Conservation (phyloP, 2,113 vertebrate genomes). For the Hippocampus barbouri region DNA sequence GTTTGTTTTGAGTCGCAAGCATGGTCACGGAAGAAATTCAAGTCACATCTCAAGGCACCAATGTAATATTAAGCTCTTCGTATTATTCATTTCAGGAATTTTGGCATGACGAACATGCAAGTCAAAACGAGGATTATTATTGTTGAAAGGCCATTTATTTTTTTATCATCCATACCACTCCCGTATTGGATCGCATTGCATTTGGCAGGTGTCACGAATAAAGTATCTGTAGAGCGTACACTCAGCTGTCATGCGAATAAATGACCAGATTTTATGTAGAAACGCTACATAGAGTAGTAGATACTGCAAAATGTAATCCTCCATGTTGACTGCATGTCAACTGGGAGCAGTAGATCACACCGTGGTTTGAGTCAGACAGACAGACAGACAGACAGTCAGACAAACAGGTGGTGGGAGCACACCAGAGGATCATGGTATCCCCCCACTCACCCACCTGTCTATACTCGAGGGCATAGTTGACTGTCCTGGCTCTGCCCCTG, state of each 20-base stretch:
- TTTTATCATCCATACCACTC: too few species aligned
- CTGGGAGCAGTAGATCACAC: conserved; percentile 40
- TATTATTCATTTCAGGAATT: too few species aligned
- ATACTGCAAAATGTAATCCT: conserved; percentile 3
- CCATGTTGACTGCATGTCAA: conserved; percentile 18
- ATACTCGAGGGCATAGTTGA: conserved; percentile 53
- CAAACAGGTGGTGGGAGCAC: conserved; percentile 66
- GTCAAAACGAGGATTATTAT: too few species aligned
- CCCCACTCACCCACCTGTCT: conserved; percentile 48
- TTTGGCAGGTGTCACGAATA: background rate
- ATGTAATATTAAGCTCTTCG: background rate
- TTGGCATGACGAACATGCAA: background rate
- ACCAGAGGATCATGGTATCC: conserved; percentile 48
- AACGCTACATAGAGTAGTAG: background rate
- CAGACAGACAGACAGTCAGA: conserved; percentile 52
- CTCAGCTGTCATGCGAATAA: conserved; percentile 7
- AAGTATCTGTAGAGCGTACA: conserved; percentile 19
- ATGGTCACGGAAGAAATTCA: background rate
- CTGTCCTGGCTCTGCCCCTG: conserved; percentile 55
- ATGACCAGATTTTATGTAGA: background rate
- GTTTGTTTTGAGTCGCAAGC: background rate
- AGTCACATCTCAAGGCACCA: background rate
- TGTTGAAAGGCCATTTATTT: too few species aligned
- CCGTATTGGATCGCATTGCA: too few species aligned
- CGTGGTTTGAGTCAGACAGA: conserved; percentile 46